Evolutionary conservation across 2,113 vertebrate species (phyloP).

Genomic region (Labeo rohita): DNA sequence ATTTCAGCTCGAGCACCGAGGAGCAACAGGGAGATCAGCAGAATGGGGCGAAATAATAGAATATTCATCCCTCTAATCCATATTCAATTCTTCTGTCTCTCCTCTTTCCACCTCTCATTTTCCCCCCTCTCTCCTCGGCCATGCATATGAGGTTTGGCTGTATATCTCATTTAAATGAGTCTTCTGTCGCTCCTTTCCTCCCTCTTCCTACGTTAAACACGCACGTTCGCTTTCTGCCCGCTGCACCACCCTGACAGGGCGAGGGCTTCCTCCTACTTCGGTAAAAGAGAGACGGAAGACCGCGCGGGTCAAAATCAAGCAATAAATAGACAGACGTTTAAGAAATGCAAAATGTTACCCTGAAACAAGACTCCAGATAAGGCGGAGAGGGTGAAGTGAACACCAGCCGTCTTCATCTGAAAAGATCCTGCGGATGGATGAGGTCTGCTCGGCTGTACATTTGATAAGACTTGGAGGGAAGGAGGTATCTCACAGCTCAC

Average conservation of each 20-base stretch:
- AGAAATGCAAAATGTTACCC: constrained; percentile 9
- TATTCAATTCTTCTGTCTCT: constrained; percentile 92
- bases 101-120: constrained; percentile 43
- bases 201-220: constrained; percentile 62
- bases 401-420: not conserved
- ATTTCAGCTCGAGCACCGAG: constrained; percentile 81
- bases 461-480: constrained; percentile 10
- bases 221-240: constrained; percentile 71
- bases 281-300: constrained; percentile 59
- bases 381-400: not conserved
- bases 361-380: not conserved
- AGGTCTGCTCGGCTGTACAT: not conserved
- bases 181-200: constrained; percentile 46
- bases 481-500: not conserved
- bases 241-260: constrained; percentile 75
- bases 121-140: constrained; percentile 57
- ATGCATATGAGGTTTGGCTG: constrained; percentile 86
- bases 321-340: constrained; percentile 23
- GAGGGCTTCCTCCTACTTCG: constrained; percentile 65
- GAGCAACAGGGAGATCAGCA: constrained; percentile 92
- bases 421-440: not conserved
- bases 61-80: constrained; percentile 97
- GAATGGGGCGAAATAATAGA: constrained; percentile 95
- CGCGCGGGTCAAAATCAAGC: constrained; percentile 27
- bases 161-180: constrained; percentile 87